These are phyloP conservation scores for Xanthia togata DNA, from an alignment of 2,888 invertebrate genomes.

Conservation along the genomic window DNA sequence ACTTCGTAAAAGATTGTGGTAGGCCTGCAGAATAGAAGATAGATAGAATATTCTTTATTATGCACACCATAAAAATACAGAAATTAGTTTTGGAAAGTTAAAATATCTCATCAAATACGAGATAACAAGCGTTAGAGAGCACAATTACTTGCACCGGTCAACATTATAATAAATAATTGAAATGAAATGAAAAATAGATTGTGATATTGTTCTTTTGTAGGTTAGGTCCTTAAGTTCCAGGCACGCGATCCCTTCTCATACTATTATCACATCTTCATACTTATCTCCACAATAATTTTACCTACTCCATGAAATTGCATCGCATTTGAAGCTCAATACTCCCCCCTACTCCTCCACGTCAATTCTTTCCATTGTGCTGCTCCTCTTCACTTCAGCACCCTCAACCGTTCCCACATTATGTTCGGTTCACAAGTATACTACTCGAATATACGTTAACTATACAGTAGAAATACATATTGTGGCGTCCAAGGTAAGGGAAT, in stretches of 20 bases:
- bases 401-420: slow-evolving; percentile 22
- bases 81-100: too few relatives aligned
- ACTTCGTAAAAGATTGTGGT: too few relatives aligned
- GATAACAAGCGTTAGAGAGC: neutral
- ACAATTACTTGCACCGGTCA: neutral
- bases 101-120: neutral
- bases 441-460: slow-evolving; percentile 25
- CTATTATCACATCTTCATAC: neutral
- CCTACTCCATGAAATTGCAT: slow-evolving; percentile 7
- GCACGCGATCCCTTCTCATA: neutral
- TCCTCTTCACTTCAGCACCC: slow-evolving; percentile 26
- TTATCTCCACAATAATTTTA: neutral
- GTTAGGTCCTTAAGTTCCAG: neutral
- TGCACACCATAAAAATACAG: too few relatives aligned
- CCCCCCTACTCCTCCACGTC: slow-evolving; percentile 8
- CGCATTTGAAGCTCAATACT: slow-evolving; percentile 3
- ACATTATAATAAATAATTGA: neutral
- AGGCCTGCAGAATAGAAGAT: too few relatives aligned
- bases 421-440: slow-evolving; percentile 12
- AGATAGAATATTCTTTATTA: too few relatives aligned
- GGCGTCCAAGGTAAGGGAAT: neutral
- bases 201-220: neutral
- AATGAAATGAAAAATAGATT: too few relatives aligned
- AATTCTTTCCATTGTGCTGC: slow-evolving; percentile 34
- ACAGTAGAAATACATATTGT: slow-evolving; percentile 10